phyloP scores from a whole-genome alignment of 2,888 invertebrate genomes.

The Troides aeacus region DNA sequence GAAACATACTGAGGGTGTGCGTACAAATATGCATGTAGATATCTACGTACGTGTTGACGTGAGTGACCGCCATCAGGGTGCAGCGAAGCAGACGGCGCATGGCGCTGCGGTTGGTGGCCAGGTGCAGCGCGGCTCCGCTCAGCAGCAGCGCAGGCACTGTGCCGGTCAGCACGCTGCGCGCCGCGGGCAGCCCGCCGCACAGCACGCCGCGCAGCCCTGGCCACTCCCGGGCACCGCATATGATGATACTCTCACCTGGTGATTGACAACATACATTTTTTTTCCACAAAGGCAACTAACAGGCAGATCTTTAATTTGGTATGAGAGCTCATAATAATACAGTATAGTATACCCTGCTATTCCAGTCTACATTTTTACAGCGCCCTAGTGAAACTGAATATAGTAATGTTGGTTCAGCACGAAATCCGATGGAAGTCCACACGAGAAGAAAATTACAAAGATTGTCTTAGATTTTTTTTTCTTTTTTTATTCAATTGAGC shows the following conservation, averaged over 20 bases:
- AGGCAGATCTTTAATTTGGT: no score
- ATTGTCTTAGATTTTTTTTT: no score
- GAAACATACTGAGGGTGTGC: neutral
- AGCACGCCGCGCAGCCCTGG: slow-evolving; percentile 45
- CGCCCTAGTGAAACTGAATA: no score
- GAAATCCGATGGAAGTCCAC: no score
- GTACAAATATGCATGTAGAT: neutral
- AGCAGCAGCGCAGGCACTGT: slow-evolving; percentile 80
- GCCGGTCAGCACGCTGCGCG: slow-evolving; percentile 73
- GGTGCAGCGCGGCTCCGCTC: slow-evolving; percentile 83
- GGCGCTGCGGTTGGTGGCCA: slow-evolving; percentile 77
- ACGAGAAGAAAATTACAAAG: no score
- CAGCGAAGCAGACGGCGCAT: slow-evolving; percentile 77
- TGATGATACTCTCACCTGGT: slow-evolving; percentile 90
- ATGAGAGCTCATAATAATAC: no score
- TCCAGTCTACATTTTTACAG: no score
- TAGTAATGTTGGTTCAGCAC: no score
- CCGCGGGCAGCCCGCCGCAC: slow-evolving; percentile 75
- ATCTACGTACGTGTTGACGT: slow-evolving; percentile 46
- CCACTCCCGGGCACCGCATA: slow-evolving; percentile 78
- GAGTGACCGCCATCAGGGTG: slow-evolving; percentile 85
- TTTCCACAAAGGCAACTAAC: no score
- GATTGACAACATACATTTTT: no score
- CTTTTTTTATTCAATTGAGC: no score
- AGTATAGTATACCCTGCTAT: no score